Conservation (phyloP, 2,113 vertebrate genomes). For the Oxyura jamaicensis region DNA sequence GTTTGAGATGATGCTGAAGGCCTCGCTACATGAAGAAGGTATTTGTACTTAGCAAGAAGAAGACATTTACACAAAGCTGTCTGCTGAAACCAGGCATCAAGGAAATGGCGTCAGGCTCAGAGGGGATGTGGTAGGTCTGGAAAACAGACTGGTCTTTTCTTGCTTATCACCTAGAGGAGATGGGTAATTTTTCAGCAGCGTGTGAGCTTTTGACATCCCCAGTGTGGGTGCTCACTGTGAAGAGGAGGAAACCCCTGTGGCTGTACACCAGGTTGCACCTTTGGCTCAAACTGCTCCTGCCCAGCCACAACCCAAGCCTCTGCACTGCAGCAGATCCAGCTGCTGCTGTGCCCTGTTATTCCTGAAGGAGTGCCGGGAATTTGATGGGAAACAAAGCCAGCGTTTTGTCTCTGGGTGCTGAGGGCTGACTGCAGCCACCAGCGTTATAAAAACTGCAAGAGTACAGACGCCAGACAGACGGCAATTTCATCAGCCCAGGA, state of each 20-base stretch:
- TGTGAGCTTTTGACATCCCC: neutral
- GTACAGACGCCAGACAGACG: neutral
- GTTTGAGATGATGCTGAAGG: neutral
- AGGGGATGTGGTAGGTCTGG: neutral
- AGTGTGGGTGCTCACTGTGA: neutral
- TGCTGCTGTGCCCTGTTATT: neutral
- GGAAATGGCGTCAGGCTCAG: accelerated
- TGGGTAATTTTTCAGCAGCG: neutral
- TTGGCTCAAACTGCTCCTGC: neutral
- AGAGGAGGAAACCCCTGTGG: neutral
- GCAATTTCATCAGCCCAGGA: neutral
- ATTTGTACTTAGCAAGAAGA: neutral
- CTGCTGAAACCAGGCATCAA: neutral
- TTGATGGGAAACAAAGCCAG: neutral
- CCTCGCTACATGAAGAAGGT: neutral
- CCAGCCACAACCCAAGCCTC: neutral
- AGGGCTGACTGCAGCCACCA: neutral
- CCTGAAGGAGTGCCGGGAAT: neutral
- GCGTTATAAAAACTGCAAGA: neutral
- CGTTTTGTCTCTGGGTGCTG: neutral
- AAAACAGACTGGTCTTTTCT: neutral
- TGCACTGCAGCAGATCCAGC: neutral
- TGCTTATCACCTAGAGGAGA: neutral
- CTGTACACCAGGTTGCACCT: neutral
- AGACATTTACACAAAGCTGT: neutral